Conservation (phyloP, 2,888 invertebrate genomes). For the Melinopterus prodromus region DNA sequence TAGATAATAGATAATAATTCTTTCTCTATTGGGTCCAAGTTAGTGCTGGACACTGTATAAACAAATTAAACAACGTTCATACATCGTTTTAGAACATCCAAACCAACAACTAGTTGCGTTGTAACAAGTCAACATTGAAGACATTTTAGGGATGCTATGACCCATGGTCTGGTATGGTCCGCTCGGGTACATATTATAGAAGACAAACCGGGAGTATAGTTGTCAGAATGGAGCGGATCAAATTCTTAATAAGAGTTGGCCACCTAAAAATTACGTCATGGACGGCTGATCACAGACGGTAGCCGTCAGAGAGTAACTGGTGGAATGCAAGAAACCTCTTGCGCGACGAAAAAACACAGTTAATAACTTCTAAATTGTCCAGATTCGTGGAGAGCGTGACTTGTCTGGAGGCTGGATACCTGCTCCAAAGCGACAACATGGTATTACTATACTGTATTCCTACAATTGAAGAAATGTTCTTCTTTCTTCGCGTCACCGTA, state of each 20-base stretch:
- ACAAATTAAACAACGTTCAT: too few relatives aligned
- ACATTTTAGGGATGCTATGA: too few relatives aligned
- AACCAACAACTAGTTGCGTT: too few relatives aligned
- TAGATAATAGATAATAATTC: too few relatives aligned
- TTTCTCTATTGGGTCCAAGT: too few relatives aligned
- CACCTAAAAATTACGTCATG: not conserved
- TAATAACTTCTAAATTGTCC: slow-evolving; percentile 4
- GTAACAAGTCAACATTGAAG: too few relatives aligned
- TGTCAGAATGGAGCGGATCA: not conserved
- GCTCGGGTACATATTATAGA: too few relatives aligned
- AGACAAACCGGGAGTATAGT: not conserved
- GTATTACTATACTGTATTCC: not conserved
- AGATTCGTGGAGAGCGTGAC: not conserved
- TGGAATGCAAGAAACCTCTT: not conserved
- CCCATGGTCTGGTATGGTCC: too few relatives aligned
- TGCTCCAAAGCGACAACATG: not conserved
- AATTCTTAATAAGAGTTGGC: not conserved
- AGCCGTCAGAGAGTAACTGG: not conserved
- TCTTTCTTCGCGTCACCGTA: not conserved
- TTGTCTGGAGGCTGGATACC: not conserved
- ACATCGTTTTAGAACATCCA: too few relatives aligned
- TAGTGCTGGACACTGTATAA: too few relatives aligned
- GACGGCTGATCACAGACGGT: not conserved
- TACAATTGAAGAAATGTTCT: not conserved
- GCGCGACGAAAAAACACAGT: not conserved